Evolutionary conservation across 2,888 invertebrate genomes (phyloP), one percentile per base, ranked within the genome.

Genomic region (Steinernema scapterisci): DNA sequence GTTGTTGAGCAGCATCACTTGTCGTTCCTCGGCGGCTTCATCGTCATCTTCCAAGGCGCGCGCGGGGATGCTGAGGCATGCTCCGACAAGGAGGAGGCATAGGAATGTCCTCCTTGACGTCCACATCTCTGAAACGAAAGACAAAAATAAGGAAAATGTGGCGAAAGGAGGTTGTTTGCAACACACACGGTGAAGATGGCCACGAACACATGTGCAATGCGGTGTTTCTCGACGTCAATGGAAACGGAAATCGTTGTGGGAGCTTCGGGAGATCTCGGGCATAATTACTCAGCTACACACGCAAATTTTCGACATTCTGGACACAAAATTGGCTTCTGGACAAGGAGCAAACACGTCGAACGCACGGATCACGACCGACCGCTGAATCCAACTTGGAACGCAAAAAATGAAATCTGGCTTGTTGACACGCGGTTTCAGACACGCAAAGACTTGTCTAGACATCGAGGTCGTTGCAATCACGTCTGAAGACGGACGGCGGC

Each of bases 1-100:
- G 54, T 74, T 63, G 54, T 73, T 77, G 16, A 77, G 44, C 38
- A 77, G 70, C 38, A 38, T 38, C 16, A 77, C 77, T 11, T 73
- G 51, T 23, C 70, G 54, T 21, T 77, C 77, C 23, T 75, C 56
- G 38, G 9, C 38, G 38, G 38, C 38, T 38, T 63, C 63, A 27
- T 38, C 31, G 1, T 63, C 63, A 16, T 38, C 19, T 11, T 27
- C 31, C 31, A 27, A 1, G 13, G 63, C 13, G 31, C 16, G 52
- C 23, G 19, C 23, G 21, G 23, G 63, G 63, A 38, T 3, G 11
- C 11, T 27, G 31, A 38, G 27, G 38, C 27, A 19, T n/a, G 63
- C 38, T 38, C 27, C 63, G 63, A 63, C 27, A 2, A 63, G 63
- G 7, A 31, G 25, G 31, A 63, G 9, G 19, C 9, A 25, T 6